These are phyloP conservation scores for Tonatia bakeri DNA, from an alignment of 2,113 vertebrate species.

Conservation along the genomic window DNA sequence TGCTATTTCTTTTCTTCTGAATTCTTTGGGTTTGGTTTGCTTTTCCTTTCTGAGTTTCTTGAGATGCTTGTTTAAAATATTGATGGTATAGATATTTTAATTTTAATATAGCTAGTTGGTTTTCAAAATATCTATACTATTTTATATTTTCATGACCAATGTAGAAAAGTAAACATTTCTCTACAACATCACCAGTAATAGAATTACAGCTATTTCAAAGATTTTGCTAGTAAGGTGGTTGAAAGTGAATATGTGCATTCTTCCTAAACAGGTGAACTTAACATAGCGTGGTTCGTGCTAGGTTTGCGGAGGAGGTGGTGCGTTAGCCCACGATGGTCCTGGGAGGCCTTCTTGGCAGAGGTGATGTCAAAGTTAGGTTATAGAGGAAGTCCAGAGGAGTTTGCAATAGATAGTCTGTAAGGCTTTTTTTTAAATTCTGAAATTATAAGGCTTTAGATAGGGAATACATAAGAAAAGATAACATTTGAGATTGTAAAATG, in stretches of 20 bases:
- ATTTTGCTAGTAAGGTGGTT: background rate
- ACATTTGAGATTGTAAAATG: background rate
- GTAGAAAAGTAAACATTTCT: slow-evolving; percentile 13
- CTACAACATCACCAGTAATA: background rate
- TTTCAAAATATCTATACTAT: background rate
- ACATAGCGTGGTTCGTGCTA: background rate
- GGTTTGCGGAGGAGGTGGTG: background rate
- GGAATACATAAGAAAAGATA: background rate
- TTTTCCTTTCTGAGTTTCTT: background rate
- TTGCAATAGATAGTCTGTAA: background rate
- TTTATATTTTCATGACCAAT: background rate
- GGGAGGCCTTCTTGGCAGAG: background rate
- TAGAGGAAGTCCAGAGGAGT: background rate
- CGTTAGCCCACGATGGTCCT: background rate
- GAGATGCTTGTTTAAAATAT: slow-evolving; percentile 19
- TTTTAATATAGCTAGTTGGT: background rate
- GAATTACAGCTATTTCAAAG: background rate
- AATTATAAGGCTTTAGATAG: background rate
- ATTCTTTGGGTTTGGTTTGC: slow-evolving; percentile 11
- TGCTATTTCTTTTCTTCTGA: background rate
- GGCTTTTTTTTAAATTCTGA: background rate
- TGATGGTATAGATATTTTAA: background rate
- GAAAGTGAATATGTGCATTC: background rate
- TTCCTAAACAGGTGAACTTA: background rate
- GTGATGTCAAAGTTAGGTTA: background rate